phyloP scores from a whole-genome alignment of 1,140 invertebrate species.

The Diabrotica virgifera region DNA sequence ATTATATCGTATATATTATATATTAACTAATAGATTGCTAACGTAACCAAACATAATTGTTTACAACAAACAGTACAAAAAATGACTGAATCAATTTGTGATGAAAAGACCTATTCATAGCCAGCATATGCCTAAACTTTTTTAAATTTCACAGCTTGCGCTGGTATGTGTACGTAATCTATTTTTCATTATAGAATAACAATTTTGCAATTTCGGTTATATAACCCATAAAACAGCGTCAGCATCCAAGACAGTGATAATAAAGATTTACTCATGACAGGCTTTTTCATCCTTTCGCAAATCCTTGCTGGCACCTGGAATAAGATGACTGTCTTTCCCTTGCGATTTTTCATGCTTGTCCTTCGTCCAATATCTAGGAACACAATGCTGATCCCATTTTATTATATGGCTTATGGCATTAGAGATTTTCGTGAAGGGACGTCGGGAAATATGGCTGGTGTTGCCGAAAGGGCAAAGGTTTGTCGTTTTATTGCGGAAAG shows the following conservation, averaged over 20 bases:
- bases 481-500: not conserved
- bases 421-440: slow-evolving; percentile 1
- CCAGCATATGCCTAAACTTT: no score
- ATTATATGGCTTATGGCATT: slow-evolving; percentile 1
- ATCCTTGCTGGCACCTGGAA: not conserved
- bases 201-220: no score
- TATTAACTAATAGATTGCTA: no score
- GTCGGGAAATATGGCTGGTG: not conserved
- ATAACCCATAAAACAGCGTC: no score
- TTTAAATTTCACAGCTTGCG: no score
- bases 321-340: not conserved
- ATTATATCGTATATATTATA: no score
- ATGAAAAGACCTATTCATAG: no score
- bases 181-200: no score
- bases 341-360: not conserved
- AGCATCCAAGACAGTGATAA: not conserved
- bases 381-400: slow-evolving; percentile 2
- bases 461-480: not conserved
- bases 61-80: no score
- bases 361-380: not conserved
- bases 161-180: no score
- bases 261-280: slow-evolving; percentile 1
- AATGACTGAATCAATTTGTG: no score
- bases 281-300: not conserved
- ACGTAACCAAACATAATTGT: no score